These are phyloP conservation scores for Caenorhabditis sulstoni DNA, from an alignment of 2,888 invertebrate species.

Conservation along the genomic window DNA sequence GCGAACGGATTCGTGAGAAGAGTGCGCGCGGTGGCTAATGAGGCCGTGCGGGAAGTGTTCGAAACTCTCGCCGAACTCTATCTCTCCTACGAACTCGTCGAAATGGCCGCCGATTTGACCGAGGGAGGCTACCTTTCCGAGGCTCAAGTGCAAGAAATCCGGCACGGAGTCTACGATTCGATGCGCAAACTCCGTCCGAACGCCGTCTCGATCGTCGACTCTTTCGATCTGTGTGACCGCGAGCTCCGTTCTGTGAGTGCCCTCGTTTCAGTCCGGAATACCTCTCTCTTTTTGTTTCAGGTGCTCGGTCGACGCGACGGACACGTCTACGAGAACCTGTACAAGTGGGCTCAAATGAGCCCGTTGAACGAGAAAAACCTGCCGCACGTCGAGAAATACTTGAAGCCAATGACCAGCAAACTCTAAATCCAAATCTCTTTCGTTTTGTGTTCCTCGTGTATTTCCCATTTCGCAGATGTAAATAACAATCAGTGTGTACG, in stretches of 20 bases:
- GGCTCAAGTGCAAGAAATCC: slow-evolving; percentile 43
- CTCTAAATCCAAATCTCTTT: slow-evolving; percentile 16
- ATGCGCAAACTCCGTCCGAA: slow-evolving; percentile 86
- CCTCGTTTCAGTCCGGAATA: background rate
- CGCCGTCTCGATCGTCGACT: slow-evolving; percentile 92
- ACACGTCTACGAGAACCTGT: slow-evolving; percentile 80
- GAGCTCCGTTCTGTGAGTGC: slow-evolving; percentile 80
- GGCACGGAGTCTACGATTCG: slow-evolving; percentile 55
- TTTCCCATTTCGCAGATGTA: slow-evolving; percentile 6
- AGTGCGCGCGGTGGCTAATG: slow-evolving; percentile 83
- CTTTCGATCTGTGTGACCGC: slow-evolving; percentile 86
- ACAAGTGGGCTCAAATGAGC: slow-evolving; percentile 81
- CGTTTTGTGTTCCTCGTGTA: background rate
- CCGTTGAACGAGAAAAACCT: slow-evolving; percentile 64
- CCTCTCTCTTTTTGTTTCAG: slow-evolving; percentile 24
- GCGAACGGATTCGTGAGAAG: slow-evolving; percentile 56
- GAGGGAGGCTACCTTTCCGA: slow-evolving; percentile 52
- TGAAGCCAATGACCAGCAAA: slow-evolving; percentile 61
- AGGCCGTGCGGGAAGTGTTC: slow-evolving; percentile 85
- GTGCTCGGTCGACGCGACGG: slow-evolving; percentile 82
- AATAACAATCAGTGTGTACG: slow-evolving; percentile 6
- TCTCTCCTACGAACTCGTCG: slow-evolving; percentile 64
- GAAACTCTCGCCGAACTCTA: slow-evolving; percentile 88
- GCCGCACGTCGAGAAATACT: slow-evolving; percentile 60
- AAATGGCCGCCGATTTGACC: slow-evolving; percentile 51